Percentiles rank a stretch among this genome's conserved stretches.
These are phyloP conservation scores for Leptoclinus maculatus DNA, from an alignment of 2,797 vertebrate genomes.

Conservation along the genomic window DNA sequence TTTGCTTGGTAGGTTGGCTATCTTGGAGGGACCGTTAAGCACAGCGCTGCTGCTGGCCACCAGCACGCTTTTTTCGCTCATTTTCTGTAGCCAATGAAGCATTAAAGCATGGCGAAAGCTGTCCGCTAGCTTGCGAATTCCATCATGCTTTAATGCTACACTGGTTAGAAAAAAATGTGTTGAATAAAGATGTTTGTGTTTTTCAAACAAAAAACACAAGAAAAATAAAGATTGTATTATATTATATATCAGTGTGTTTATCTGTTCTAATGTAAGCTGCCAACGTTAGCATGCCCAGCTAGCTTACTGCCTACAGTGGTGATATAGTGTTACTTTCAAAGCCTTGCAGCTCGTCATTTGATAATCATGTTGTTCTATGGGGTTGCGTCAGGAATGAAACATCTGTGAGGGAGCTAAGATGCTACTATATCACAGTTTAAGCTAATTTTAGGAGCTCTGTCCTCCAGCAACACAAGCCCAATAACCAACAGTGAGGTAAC, in stretches of 20 bases:
- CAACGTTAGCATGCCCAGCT: background rate
- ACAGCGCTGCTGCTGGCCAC: no score
- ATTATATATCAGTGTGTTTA: background rate
- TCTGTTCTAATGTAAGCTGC: background rate
- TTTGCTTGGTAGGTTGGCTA: background rate
- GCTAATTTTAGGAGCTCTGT: background rate
- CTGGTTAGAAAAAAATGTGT: no score
- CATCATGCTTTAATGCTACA: background rate
- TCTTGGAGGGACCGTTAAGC: background rate
- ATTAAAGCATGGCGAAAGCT: background rate
- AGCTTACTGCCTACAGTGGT: background rate
- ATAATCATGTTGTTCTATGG: background rate
- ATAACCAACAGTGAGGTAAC: no score
- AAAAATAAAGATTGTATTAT: no score
- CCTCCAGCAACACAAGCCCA: background rate
- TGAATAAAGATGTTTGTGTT: background rate
- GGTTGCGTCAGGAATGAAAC: background rate
- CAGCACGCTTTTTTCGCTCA: background rate
- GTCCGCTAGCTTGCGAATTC: background rate
- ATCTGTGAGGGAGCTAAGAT: background rate
- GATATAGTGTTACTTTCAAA: background rate
- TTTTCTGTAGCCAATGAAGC: background rate
- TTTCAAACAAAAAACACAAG: background rate
- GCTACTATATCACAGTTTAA: background rate
- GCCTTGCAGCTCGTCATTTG: background rate